Base-by-base conservation (phyloP, 1,140 invertebrate species). In the Tetramorium simillimum region DNA sequence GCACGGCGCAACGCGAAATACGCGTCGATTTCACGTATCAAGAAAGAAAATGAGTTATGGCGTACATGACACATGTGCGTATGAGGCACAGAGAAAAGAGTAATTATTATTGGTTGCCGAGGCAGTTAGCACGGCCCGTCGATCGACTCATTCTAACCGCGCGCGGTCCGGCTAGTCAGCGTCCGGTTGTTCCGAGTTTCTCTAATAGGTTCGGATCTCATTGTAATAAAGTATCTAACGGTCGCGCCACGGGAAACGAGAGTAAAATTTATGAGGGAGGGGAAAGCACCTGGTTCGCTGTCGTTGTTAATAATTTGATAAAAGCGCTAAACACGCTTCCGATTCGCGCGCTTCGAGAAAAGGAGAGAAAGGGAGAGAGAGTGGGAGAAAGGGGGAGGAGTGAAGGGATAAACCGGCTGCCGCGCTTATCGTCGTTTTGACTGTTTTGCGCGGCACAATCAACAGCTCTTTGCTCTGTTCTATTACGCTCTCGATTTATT, bases 1-100 rank as follows among this genome's bases (percentile, higher is more conserved):
- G 40, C 58, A 40, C 40, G 63, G 65, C n/a, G 76, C 18, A 37
- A 21, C 9, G 53, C 46, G n/a, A n/a, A 46, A 56, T 53, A 56
- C 81, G 49, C 78, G 70, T 18, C 78, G 88, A 88, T 89, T 89
- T 85, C 86, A 88, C 86, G 63, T 88, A 65, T 85, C 70, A 46
- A 63, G 63, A 72, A 87, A 82, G 77, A 87, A 69, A 73, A 84
- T 76, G 65, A 70, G 14, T 53, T 51, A 56, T 43, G 37, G 28
- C 60, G 60, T 63, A 77, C 60, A 63, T 58, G 75, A 28, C 37
- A 12, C 63, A 40, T 49, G 37, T 33, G 21, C 28, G 40, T 14
- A 24, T 5, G 14, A 28, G 21, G 33, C 46, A 18, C 1, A 21
- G 76, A 78, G 76, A 78, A 78, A 78, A 51, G 62, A 67, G 46